These are phyloP conservation scores for Tachycineta bicolor DNA, from an alignment of 2,113 vertebrate genomes.

Conservation along the genomic window DNA sequence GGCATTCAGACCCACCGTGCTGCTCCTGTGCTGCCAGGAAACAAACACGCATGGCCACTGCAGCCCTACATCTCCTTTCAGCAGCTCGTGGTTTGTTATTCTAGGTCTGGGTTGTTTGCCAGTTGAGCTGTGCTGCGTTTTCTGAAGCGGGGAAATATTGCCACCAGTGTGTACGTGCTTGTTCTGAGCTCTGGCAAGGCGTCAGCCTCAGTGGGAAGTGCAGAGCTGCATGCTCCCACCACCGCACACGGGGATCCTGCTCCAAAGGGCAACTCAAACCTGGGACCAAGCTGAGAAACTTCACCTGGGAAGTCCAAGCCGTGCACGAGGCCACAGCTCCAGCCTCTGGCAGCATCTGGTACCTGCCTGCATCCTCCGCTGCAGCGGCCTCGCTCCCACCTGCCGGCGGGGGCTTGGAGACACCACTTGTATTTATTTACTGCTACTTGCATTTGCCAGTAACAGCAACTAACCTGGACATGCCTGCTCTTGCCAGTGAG, in stretches of 20 bases:
- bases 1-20: not conserved
- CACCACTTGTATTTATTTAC: not conserved
- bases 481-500: not conserved
- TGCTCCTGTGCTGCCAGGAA: not conserved
- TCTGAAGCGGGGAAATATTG: not conserved
- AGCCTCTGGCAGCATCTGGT: slow-evolving; percentile 52
- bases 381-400: fast-evolving
- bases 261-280: not conserved
- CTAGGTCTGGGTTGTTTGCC: slow-evolving; percentile 25
- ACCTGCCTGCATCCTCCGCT: not conserved
- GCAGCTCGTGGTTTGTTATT: not conserved
- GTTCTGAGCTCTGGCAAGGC: not conserved
- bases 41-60: not conserved
- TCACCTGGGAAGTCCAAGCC: not conserved
- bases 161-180: not conserved
- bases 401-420: not conserved
- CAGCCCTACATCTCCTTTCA: not conserved
- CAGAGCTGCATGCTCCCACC: not conserved
- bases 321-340: slow-evolving; percentile 24
- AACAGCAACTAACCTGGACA: not conserved
- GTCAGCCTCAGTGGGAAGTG: not conserved
- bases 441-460: not conserved
- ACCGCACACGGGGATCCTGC: not conserved
- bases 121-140: not conserved
- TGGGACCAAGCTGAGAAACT: not conserved